Conservation (phyloP, 2,113 vertebrate species). For the Gopherus flavomarginatus region DNA sequence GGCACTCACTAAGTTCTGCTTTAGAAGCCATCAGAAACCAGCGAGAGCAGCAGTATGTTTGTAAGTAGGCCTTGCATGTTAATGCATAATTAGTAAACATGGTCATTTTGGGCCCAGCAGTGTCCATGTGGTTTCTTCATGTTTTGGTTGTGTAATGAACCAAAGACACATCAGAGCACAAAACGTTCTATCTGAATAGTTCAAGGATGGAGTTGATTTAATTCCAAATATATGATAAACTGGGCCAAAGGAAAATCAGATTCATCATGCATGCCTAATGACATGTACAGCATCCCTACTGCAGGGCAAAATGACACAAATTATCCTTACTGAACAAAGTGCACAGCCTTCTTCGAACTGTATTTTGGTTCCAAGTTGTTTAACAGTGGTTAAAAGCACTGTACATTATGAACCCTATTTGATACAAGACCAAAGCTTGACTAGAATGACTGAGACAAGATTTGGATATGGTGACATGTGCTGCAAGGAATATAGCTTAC, state of each 20-base stretch:
- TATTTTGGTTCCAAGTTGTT: background rate
- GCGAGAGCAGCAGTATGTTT: background rate
- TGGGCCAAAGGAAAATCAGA: background rate
- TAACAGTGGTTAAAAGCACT: background rate
- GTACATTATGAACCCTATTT: background rate
- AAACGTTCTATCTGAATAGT: background rate
- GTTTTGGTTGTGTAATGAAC: background rate
- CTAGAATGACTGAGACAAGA: background rate
- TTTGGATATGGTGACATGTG: background rate
- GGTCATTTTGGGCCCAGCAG: background rate
- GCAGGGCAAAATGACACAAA: fast-evolving
- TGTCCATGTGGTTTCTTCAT: background rate
- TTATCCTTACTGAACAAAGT: fast-evolving
- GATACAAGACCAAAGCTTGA: background rate
- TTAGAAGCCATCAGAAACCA: background rate
- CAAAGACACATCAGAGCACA: background rate
- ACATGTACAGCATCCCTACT: fast-evolving
- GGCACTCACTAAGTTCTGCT: background rate
- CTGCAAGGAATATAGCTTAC: background rate
- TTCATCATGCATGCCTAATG: fast-evolving
- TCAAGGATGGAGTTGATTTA: background rate
- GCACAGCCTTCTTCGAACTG: fast-evolving
- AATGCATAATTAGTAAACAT: background rate
- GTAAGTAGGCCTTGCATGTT: background rate
- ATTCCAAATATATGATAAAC: background rate